Base-by-base conservation (phyloP, 2,888 invertebrate genomes). In the Apomyelois bistriatella region DNA sequence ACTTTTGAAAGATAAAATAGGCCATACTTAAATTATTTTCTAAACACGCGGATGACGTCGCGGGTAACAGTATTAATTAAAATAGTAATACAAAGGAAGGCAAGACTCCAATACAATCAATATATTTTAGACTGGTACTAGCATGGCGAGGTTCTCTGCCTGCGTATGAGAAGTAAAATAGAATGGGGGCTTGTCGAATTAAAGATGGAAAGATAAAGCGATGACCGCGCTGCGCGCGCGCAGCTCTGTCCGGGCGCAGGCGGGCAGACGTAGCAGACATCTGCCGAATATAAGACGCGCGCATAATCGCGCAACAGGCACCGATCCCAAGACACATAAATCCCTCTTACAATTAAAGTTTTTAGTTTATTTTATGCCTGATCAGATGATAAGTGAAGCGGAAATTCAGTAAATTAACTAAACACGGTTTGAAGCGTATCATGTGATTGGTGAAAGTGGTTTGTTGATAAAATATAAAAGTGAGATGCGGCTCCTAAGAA, bases 401-500 rank as follows among this genome's bases (percentile, higher is more conserved):
- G 52, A 52, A 43, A 13, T 52, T 28, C 43, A 36, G 43, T 51
- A 15, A 28, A 13, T 50, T 40, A 12, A 32, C 16, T 41, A 22
- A 0, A 52, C 35, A 42, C 32, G 13, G 30, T 22, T 53, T 50
- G 46, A 59, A 55, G 55, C 59, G 50, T 58, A 62, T 60, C 54
- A 71, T 72, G 82, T 82, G 78, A 74, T 66, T 68, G 65, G 80
- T 82, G 82, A 86, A 83, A 86, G 86, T 85, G 74, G 66, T 75
- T 79, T 81, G 79, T 78, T 76, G 76, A 72, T 72, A 68, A 13
- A 65, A 72, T 66, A 64, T 70, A 70, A 68, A 66, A 70, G 66
- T 81, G 86, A 85, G 79, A 88, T 88, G 88, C 80, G 78, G 84
- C 78, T 76, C 77, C 76, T 76, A 71, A 68, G 78, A 76, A 77